Evolutionary conservation across 2,888 invertebrate species (phyloP).

Genomic region (Linnaemya vulpina): DNA sequence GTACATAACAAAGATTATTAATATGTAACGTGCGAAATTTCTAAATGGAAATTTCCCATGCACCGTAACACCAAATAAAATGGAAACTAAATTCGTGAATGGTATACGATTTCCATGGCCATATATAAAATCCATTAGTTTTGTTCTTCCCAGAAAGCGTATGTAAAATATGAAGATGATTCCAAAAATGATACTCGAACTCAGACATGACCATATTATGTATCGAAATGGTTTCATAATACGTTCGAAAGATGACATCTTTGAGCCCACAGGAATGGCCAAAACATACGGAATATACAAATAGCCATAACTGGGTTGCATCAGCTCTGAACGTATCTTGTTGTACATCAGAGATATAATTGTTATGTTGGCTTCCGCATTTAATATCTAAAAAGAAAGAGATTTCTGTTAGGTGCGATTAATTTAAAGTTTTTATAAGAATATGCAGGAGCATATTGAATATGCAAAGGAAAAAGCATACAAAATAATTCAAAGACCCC

Average conservation of each 20-base stretch:
- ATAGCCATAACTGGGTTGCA: constrained; percentile 77
- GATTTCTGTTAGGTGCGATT: too few species aligned
- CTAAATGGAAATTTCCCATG: constrained; percentile 74
- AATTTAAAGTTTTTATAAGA: too few species aligned
- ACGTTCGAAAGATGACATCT: constrained; percentile 76
- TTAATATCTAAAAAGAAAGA: constrained; percentile 74
- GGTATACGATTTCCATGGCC: constrained; percentile 76
- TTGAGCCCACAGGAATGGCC: constrained; percentile 76
- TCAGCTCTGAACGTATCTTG: constrained; percentile 71
- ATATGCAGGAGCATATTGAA: too few species aligned
- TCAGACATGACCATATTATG: constrained; percentile 77
- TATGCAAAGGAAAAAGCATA: too few species aligned
- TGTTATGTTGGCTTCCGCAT: constrained; percentile 77
- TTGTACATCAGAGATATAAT: constrained; percentile 76
- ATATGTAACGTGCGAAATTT: constrained; percentile 79
- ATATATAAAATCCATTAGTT: constrained; percentile 74
- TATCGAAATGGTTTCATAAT: constrained; percentile 77
- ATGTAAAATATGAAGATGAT: constrained; percentile 73
- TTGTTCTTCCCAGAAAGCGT: constrained; percentile 70
- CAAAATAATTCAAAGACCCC: too few species aligned
- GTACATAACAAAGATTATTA: constrained; percentile 77
- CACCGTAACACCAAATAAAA: constrained; percentile 76
- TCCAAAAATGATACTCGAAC: constrained; percentile 73
- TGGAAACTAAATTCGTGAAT: constrained; percentile 75
- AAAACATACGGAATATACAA: constrained; percentile 76